Percentiles rank a stretch among this genome's conserved stretches.
Evolutionary conservation across 2,113 vertebrate genomes (phyloP).

Genomic region (Saccopteryx leptura): DNA sequence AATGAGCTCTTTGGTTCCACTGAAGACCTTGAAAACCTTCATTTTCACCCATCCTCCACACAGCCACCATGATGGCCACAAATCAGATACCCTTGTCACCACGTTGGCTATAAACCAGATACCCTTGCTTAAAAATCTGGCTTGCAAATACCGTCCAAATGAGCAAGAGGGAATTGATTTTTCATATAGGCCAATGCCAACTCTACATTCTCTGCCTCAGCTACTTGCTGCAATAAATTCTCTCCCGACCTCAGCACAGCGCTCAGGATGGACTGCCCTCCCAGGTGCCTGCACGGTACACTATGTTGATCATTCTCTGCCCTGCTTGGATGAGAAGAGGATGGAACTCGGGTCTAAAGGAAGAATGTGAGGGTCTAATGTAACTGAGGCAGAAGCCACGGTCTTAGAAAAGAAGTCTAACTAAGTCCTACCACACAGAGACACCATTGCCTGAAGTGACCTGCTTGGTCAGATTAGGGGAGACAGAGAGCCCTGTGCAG

Average conservation of each 20-base stretch:
- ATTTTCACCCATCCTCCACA: fast-evolving
- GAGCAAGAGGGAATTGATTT: not conserved
- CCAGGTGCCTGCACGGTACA: not conserved
- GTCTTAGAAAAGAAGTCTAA: too few species aligned
- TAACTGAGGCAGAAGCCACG: too few species aligned
- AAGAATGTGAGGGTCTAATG: not conserved
- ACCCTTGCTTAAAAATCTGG: not conserved
- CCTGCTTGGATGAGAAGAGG: not conserved
- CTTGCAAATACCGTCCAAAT: not conserved
- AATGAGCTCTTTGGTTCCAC: not conserved
- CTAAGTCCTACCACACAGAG: too few species aligned
- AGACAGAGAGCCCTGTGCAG: not conserved
- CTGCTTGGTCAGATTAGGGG: not conserved
- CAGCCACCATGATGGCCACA: not conserved
- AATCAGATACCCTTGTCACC: not conserved
- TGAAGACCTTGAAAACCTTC: not conserved
- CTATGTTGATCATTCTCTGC: not conserved
- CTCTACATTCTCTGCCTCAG: not conserved
- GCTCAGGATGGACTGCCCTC: not conserved
- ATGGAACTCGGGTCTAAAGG: not conserved
- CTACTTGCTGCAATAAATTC: not conserved
- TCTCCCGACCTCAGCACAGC: not conserved
- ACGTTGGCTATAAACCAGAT: not conserved
- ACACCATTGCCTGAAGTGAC: not conserved
- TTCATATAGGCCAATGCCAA: not conserved